These are phyloP conservation scores for Melozone crissalis DNA, from an alignment of 2,113 vertebrate species.

Conservation along the genomic window DNA sequence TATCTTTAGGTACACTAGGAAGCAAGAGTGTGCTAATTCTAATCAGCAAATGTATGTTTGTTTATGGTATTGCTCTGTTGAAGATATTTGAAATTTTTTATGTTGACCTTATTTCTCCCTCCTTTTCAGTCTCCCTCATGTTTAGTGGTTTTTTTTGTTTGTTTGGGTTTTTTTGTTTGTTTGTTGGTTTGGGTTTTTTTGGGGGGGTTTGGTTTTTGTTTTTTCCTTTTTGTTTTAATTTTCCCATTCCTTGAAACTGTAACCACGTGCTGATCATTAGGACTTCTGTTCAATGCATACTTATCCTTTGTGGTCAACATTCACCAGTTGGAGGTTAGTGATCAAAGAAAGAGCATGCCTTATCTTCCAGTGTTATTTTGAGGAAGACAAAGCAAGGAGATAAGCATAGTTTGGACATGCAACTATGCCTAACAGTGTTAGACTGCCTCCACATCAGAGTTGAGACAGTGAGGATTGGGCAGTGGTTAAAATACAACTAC, in stretches of 20 bases:
- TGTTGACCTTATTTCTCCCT: not conserved
- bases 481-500: constrained; percentile 39
- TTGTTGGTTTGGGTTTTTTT: not conserved
- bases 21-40: not conserved
- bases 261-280: not conserved
- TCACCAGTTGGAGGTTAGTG: constrained; percentile 20
- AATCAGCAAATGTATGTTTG: not conserved
- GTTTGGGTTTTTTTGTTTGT: not conserved
- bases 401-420: constrained; percentile 49
- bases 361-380: constrained; percentile 56
- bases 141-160: not conserved
- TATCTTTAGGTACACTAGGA: not conserved
- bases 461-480: not conserved
- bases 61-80: not conserved
- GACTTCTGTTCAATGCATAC: constrained; percentile 14
- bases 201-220: not conserved
- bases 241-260: not conserved
- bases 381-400: constrained; percentile 67
- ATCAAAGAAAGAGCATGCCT: constrained; percentile 55
- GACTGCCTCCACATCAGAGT: not conserved
- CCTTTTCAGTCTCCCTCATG: not conserved
- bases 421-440: constrained; percentile 20
- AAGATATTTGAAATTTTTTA: not conserved
- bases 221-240: not conserved
- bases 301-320: constrained; percentile 14